phyloP scores from a whole-genome alignment of 2,888 invertebrate genomes.

The Parnassius apollo region DNA sequence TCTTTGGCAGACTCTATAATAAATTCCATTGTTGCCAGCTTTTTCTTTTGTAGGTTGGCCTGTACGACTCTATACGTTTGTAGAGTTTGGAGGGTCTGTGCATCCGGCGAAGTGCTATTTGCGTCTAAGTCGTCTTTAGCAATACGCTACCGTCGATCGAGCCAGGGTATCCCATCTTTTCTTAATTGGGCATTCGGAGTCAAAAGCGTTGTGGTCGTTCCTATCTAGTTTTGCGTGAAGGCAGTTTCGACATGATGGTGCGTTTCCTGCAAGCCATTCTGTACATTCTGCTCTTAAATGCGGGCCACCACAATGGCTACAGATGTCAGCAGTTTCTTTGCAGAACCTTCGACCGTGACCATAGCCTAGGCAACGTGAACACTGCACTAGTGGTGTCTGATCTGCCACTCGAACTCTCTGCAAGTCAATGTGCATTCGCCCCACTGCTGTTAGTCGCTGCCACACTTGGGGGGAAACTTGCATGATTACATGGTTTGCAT shows the following conservation, averaged over 20 bases:
- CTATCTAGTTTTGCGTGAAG: not conserved
- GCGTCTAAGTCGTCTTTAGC: not conserved
- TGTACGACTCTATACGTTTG: no score
- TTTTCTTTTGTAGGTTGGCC: not conserved
- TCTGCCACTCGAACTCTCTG: not conserved
- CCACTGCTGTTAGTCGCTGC: not conserved
- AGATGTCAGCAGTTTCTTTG: not conserved
- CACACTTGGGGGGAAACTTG: not conserved
- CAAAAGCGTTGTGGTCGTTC: slow-evolving; percentile 19
- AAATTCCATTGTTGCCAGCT: not conserved
- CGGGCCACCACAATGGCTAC: slow-evolving; percentile 3
- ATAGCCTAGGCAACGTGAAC: not conserved
- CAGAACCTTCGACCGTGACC: not conserved
- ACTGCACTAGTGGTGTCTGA: not conserved
- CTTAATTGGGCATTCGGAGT: slow-evolving; percentile 5
- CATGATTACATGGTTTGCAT: no score
- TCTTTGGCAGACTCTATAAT: not conserved
- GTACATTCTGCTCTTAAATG: not conserved
- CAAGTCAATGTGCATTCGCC: not conserved
- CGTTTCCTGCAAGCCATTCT: not conserved
- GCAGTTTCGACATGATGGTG: not conserved
- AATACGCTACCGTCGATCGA: slow-evolving; percentile 8
- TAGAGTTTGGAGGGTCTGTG: no score
- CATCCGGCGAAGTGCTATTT: no score
- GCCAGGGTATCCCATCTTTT: slow-evolving; percentile 27